phyloP scores from a whole-genome alignment of 2,888 invertebrate species.

The Dynastes hyllus region DNA sequence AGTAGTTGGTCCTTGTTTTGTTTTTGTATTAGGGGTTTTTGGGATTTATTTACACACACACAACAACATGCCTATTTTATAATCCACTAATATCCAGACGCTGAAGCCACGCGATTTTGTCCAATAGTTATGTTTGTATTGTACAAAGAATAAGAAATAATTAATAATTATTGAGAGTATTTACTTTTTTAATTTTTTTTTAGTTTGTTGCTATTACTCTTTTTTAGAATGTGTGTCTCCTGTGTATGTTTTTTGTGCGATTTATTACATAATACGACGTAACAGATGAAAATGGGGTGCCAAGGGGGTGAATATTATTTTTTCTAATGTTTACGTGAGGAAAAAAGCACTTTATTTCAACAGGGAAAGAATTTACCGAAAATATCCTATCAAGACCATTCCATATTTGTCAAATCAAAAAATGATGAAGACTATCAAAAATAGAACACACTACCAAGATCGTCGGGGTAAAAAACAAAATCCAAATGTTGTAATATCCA shows the following conservation, averaged over 20 bases:
- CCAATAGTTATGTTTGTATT: too few relatives aligned
- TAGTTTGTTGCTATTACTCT: not conserved
- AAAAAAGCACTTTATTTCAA: not conserved
- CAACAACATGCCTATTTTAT: constrained; percentile 14
- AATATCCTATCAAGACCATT: constrained; percentile 3
- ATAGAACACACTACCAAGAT: not conserved
- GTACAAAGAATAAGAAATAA: too few relatives aligned
- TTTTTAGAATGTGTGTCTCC: constrained; percentile 21
- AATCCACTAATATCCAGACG: constrained; percentile 31
- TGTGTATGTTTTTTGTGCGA: constrained; percentile 18
- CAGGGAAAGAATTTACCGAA: not conserved
- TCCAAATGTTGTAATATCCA: not conserved
- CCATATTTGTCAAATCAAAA: not conserved
- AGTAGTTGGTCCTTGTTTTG: not conserved
- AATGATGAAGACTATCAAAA: not conserved
- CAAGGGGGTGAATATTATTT: too few relatives aligned
- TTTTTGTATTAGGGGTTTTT: constrained; percentile 6
- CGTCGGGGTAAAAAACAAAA: not conserved
- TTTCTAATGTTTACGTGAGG: not conserved
- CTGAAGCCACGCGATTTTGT: constrained; percentile 14
- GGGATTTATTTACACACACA: constrained; percentile 15
- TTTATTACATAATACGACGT: not conserved
- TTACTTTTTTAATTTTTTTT: not conserved
- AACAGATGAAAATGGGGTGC: too few relatives aligned
- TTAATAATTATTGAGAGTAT: not conserved